Evolutionary conservation across 2,888 invertebrate genomes (phyloP).

Genomic region (Acleris emargana): DNA sequence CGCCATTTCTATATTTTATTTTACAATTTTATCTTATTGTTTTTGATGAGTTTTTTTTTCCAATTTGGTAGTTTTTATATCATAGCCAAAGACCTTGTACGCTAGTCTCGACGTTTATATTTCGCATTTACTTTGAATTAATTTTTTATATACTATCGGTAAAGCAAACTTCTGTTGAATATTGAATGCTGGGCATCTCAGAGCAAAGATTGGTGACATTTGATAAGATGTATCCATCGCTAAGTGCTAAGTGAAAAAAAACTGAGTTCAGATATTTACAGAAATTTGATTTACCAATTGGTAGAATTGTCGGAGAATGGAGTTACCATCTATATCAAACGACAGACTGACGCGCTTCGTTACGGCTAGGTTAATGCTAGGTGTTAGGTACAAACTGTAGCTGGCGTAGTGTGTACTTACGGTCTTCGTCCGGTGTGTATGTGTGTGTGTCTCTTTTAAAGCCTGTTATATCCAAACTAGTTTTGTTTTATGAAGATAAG

Average conservation of each 20-base stretch:
- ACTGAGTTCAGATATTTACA: too few species aligned
- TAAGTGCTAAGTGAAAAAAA: too few species aligned
- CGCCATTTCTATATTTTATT: conserved; percentile 33
- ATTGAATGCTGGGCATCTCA: too few species aligned
- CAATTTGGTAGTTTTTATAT: conserved; percentile 43
- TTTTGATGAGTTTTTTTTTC: conserved; percentile 28
- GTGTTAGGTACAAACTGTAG: conserved; percentile 43
- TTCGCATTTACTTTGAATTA: conserved; percentile 57
- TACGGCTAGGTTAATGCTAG: conserved; percentile 48
- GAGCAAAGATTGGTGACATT: too few species aligned
- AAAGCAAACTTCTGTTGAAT: conserved; percentile 5
- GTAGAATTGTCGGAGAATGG: conserved; percentile 46
- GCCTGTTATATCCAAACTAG: background rate
- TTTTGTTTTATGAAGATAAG: too few species aligned
- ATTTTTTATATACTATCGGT: conserved; percentile 6
- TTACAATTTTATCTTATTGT: conserved; percentile 41
- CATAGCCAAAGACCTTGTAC: conserved; percentile 75
- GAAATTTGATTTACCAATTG: too few species aligned
- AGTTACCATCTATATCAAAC: conserved; percentile 71
- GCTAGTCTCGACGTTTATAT: conserved; percentile 71
- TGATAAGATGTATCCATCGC: too few species aligned
- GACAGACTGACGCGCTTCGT: conserved; percentile 54
- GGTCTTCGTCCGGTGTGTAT: conserved; percentile 26
- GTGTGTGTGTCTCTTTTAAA: conserved; percentile 2
- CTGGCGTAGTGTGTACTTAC: conserved; percentile 40